These are phyloP conservation scores for Pseudanteris insignis DNA, from an alignment of 2,888 invertebrate genomes.

Conservation along the genomic window DNA sequence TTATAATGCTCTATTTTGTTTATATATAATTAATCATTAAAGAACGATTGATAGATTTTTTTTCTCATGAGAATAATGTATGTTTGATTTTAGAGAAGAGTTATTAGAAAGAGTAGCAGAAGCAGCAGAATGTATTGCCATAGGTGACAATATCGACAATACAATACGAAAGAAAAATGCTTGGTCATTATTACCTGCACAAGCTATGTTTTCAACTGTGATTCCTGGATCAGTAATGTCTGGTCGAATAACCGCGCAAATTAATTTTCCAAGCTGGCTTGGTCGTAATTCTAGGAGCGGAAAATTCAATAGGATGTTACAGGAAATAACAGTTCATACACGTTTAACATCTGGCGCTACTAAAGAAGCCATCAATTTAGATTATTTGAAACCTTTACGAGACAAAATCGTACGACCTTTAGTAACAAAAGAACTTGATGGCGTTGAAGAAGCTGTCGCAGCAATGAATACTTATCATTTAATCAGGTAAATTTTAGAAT, in stretches of 20 bases:
- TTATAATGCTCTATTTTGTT: no score
- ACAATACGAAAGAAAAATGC: conserved; percentile 81
- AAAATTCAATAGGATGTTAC: conserved; percentile 78
- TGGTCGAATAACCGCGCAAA: conserved; percentile 80
- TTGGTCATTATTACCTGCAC: conserved; percentile 88
- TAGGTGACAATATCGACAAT: conserved; percentile 86
- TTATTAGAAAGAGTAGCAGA: conserved; percentile 77
- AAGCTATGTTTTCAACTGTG: conserved; percentile 91
- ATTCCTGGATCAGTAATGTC: conserved; percentile 87
- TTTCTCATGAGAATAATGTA: no score
- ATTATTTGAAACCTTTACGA: conserved; percentile 85
- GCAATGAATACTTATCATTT: conserved; percentile 87
- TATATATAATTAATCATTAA: no score
- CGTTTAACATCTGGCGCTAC: conserved; percentile 67
- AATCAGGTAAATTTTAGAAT: conserved; percentile 64
- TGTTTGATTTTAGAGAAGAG: conserved; percentile 66
- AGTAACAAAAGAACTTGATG: conserved; percentile 74
- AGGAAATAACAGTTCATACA: conserved; percentile 60
- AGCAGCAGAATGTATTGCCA: conserved; percentile 85
- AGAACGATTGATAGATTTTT: no score
- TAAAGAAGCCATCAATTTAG: conserved; percentile 83
- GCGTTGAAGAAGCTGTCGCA: conserved; percentile 76
- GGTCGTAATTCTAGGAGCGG: conserved; percentile 90
- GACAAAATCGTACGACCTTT: conserved; percentile 82
- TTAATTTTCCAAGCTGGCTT: conserved; percentile 94